phyloP scores from a whole-genome alignment of 2,113 vertebrate genomes.

The Bombycilla garrulus region DNA sequence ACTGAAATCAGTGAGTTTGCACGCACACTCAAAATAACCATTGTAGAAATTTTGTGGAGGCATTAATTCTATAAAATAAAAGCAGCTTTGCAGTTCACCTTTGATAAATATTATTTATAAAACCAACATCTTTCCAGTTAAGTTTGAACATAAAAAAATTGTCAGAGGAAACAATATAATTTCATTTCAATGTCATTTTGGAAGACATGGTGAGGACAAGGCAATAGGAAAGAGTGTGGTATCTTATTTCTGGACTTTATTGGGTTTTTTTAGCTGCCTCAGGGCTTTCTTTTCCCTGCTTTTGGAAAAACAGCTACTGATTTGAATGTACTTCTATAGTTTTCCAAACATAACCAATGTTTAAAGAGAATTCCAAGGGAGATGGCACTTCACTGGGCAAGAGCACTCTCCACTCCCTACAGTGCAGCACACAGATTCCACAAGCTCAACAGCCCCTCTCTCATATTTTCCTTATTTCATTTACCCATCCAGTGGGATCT shows the following conservation, averaged over 20 bases:
- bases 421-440: slow-evolving; percentile 73
- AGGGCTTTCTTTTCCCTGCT: slow-evolving; percentile 46
- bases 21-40: background rate
- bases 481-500: slow-evolving; percentile 90
- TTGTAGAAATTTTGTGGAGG: slow-evolving; percentile 9
- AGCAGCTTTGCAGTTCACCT: slow-evolving; percentile 72
- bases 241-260: slow-evolving; percentile 67
- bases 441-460: slow-evolving; percentile 75
- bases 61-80: background rate
- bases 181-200: slow-evolving; percentile 50
- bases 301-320: slow-evolving; percentile 63
- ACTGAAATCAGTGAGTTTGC: background rate
- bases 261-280: slow-evolving; percentile 66
- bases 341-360: slow-evolving; percentile 55
- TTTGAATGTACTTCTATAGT: slow-evolving; percentile 44
- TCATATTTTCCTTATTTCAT: slow-evolving; percentile 79
- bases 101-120: slow-evolving; percentile 71
- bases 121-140: slow-evolving; percentile 66
- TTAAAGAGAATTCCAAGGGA: slow-evolving; percentile 66
- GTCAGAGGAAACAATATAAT: slow-evolving; percentile 32
- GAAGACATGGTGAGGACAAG: slow-evolving; percentile 22
- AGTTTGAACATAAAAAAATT: slow-evolving; percentile 32
- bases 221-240: slow-evolving; percentile 11
- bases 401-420: slow-evolving; percentile 65
- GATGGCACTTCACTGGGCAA: slow-evolving; percentile 63